Conservation (phyloP, 2,888 invertebrate genomes). For the Epiblema foenella region DNA sequence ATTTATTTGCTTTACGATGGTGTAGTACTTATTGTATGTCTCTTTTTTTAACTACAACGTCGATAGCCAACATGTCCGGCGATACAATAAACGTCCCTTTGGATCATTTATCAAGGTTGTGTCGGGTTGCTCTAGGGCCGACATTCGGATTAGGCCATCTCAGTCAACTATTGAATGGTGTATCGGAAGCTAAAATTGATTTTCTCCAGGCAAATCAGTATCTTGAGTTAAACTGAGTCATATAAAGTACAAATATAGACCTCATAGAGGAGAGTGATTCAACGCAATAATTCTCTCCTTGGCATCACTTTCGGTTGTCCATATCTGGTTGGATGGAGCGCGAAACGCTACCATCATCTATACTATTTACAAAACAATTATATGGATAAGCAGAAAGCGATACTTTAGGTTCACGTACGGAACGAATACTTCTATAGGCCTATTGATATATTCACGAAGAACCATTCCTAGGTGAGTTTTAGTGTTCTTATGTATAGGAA, state of each 20-base stretch:
- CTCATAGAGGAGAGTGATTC: slow-evolving; percentile 25
- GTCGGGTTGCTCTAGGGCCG: slow-evolving; percentile 16
- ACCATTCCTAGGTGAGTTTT: slow-evolving; percentile 59
- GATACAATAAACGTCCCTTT: slow-evolving; percentile 18
- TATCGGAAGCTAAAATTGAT: slow-evolving; percentile 25
- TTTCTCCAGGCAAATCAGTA: slow-evolving; percentile 33
- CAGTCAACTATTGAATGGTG: slow-evolving; percentile 29
- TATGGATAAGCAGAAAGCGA: slow-evolving; percentile 59
- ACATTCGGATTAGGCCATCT: slow-evolving; percentile 41
- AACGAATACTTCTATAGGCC: slow-evolving; percentile 62
- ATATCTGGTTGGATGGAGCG: slow-evolving; percentile 43
- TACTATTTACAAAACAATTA: slow-evolving; percentile 56
- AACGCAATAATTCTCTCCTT: slow-evolving; percentile 29
- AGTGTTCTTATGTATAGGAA: slow-evolving; percentile 59
- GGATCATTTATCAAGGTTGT: slow-evolving; percentile 8
- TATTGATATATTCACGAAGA: slow-evolving; percentile 62
- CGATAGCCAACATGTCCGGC: slow-evolving; percentile 33
- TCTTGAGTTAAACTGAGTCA: slow-evolving; percentile 43
- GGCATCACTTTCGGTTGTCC: slow-evolving; percentile 42
- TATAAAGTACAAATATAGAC: slow-evolving; percentile 39
- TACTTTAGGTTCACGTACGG: slow-evolving; percentile 54
- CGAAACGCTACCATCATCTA: slow-evolving; percentile 51
- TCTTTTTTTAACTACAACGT: background rate
- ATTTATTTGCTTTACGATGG: background rate
- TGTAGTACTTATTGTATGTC: background rate